Conservation (phyloP, 1,140 invertebrate species). For the Drosophila subobscura region DNA sequence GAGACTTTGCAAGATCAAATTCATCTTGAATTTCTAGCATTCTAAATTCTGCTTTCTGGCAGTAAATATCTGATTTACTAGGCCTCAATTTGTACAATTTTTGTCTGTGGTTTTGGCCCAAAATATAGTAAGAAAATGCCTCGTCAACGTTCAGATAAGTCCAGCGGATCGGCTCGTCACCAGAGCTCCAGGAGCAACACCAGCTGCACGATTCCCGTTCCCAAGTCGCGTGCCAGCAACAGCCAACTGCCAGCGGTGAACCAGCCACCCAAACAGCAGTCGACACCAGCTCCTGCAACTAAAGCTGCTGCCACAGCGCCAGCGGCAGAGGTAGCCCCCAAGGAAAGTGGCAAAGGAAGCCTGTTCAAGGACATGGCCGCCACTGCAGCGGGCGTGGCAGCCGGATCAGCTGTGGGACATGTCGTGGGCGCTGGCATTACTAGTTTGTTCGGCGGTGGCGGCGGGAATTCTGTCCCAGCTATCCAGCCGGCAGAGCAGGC, state of each 20-base stretch:
- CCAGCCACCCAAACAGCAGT: constrained; percentile 33
- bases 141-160: constrained; percentile 56
- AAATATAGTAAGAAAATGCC: constrained; percentile 38
- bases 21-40: background rate
- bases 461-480: constrained; percentile 32
- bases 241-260: constrained; percentile 50
- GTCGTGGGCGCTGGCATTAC: constrained; percentile 92
- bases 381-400: constrained; percentile 93
- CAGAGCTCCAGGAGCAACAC: constrained; percentile 25
- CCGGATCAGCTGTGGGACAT: constrained; percentile 88
- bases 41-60: constrained; percentile 53
- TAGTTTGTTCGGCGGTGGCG: constrained; percentile 90
- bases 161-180: constrained; percentile 19
- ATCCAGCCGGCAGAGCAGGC: constrained; percentile 57
- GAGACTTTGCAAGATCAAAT: constrained; percentile 1
- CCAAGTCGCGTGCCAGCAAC: constrained; percentile 5
- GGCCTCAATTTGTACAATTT: constrained; percentile 6
- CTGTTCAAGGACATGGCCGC: constrained; percentile 90
- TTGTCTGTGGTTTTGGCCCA: background rate
- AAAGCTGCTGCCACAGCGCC: constrained; percentile 8
- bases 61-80: constrained; percentile 5
- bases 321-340: constrained; percentile 18
- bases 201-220: constrained; percentile 9
- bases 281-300: background rate
- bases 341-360: constrained; percentile 46